phyloP scores from a whole-genome alignment of 2,113 vertebrate species.

The Pelecanus crispus region DNA sequence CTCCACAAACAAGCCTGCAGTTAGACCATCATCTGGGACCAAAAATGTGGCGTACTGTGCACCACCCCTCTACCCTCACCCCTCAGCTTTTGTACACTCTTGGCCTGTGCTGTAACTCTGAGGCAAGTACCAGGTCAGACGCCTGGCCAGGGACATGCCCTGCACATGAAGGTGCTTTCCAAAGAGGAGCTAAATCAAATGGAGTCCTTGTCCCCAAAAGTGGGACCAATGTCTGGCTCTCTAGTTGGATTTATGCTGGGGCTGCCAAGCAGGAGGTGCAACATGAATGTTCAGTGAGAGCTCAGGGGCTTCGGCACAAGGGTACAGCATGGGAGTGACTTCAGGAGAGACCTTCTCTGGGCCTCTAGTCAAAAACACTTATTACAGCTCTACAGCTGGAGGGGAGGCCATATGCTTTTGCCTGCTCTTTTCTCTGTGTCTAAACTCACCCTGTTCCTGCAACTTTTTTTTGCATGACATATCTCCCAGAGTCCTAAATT shows the following conservation, averaged over 20 bases:
- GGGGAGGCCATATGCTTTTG: neutral
- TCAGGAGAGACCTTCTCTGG: neutral
- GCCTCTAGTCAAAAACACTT: neutral
- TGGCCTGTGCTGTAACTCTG: neutral
- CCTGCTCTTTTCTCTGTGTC: neutral
- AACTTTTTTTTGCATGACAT: neutral
- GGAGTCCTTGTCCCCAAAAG: neutral
- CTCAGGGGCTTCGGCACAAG: neutral
- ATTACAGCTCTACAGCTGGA: neutral
- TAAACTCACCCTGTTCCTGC: neutral
- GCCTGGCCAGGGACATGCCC: neutral
- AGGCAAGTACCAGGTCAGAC: neutral
- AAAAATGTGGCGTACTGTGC: neutral
- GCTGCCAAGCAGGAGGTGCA: neutral
- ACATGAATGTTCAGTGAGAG: neutral
- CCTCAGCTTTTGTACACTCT: neutral
- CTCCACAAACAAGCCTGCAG: neutral
- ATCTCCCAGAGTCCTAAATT: neutral
- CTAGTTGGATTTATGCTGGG: neutral
- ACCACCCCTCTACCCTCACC: neutral
- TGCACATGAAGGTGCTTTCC: neutral
- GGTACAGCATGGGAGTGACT: neutral
- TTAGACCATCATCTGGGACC: neutral
- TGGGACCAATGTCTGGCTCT: neutral
- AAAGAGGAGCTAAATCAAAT: neutral